Evolutionary conservation across 2,888 invertebrate species (phyloP), one percentile per base, ranked within the genome.

Genomic region (Odontocolon sp.): DNA sequence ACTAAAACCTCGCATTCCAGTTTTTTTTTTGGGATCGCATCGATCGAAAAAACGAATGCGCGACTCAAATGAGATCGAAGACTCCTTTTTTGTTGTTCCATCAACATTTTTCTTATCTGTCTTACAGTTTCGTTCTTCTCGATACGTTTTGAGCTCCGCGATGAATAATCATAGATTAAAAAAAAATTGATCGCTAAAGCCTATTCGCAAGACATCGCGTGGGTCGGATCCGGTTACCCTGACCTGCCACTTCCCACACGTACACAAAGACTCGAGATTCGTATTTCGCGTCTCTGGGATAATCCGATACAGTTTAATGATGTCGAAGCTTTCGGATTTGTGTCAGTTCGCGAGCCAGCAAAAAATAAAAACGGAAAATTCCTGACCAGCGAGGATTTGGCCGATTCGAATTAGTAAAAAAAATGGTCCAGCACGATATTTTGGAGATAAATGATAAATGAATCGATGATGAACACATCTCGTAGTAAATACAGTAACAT

Each of bases 221-320:
- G 6, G 73, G 73, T 8, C 8, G 73, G 23, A 73, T 67, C 67
- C 73, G 73, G 73, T 73, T 73, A 73, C 59, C 73, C 73, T 73
- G 73, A 73, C 73, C 73, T 61, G 66, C 31, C 67, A 33, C 67
- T 59, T 59, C 73, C 73, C 73, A 73, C 73, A 54, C 54, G 16
- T 16, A 8, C 33, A 11, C 18, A 38, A 40, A 26, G 36, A 57
- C 28, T 16, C 31, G 54, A 54, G 16, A 54, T 31, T 9, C 18
- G 23, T 5, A 2, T 42, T 11, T 52, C 5, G 8, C 8, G 21
- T 63, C n/a, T 21, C 16, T 16, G n/a, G n/a, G n/a, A 33, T 52
- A 23, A 33, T 56, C 2, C 56, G 56, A 57, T 14, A 14, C 3
- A 31, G 47, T 50, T 66, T 16, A 8, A 16, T 3, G 3, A 59